Evolutionary conservation across 35 echinoderm and acorn worm species (phyloP).

Genomic region (Patiria miniata): DNA sequence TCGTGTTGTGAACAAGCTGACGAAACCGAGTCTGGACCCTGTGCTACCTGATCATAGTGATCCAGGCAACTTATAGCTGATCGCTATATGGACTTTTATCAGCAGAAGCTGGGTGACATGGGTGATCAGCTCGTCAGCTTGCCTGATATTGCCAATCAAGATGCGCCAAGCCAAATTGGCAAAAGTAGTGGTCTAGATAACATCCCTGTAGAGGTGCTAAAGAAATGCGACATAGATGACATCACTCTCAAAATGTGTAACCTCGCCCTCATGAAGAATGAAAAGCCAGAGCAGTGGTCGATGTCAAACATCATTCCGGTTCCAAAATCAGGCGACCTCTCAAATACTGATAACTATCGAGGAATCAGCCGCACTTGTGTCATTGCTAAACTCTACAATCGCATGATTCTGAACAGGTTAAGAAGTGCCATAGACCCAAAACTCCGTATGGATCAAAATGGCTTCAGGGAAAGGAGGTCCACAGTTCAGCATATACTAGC

Average conservation of each 20-base stretch:
- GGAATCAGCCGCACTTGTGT: slow-evolving; percentile 3
- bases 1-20: too few species aligned
- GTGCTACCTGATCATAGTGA: too few species aligned
- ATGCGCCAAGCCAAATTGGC: background rate
- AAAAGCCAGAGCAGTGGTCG: slow-evolving; percentile 3
- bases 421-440: background rate
- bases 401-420: slow-evolving; percentile 19
- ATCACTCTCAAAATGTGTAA: slow-evolving; percentile 4
- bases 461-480: background rate
- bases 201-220: background rate
- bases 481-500: background rate
- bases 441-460: slow-evolving; percentile 2
- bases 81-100: background rate
- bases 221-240: background rate
- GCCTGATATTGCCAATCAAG: background rate
- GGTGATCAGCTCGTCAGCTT: background rate
- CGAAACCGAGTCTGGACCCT: too few species aligned
- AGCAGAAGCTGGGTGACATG: too few species aligned
- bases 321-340: slow-evolving; percentile 6
- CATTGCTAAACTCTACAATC: slow-evolving; percentile 35
- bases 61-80: too few species aligned
- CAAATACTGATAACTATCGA: background rate
- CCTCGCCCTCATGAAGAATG: background rate
- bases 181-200: background rate
- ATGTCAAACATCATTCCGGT: background rate